Evolutionary conservation across 2,888 invertebrate genomes (phyloP), one percentile per base, ranked within the genome.

Genomic region (Diaperis boleti): DNA sequence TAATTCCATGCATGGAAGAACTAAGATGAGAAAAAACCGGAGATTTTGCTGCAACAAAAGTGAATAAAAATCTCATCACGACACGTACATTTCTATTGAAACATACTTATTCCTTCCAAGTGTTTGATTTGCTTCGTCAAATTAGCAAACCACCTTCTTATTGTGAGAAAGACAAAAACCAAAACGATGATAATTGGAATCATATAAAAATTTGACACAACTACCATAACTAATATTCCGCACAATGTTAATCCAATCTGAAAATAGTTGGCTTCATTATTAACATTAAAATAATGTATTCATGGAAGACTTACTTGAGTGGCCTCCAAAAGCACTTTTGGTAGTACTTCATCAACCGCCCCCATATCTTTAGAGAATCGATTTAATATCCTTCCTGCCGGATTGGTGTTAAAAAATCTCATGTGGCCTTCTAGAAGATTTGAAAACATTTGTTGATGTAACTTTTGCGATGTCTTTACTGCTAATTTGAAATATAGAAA

Each of bases 11-110:
- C 2, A 96, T 83, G 0, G 92, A 89, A 0, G 94, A 89, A 29
- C 90, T 91, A 72, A 96, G 86, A 78, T 95, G 94, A 0, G 94
- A 92, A 79, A 95, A 95, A 0, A 96, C 91, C 0, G 96, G 96
- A 82, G 94, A 94, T 64, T 92, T 87, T 54, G 90, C 92, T 83
- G 84, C 77, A 69, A 69, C 20, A 20, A 20, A 20, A n/a, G n/a
- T n/a, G n/a, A n/a, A n/a, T n/a, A n/a, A n/a, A n/a, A n/a, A n/a
- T n/a, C n/a, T n/a, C n/a, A n/a, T n/a, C n/a, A n/a, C n/a, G n/a
- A n/a, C n/a, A n/a, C n/a, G n/a, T n/a, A n/a, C n/a, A 20, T 20
- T 20, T 20, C 20, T 4, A 10, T 33, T 13, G 6, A 1, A 5
- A 59, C 11, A 20, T 74, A 83, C 83, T 79, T 31, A 76, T 76